A percentile compares a stretch with the other conserved stretches of the same genome.
Conservation (phyloP, 2,113 vertebrate species). For the Ahaetulla prasina region DNA sequence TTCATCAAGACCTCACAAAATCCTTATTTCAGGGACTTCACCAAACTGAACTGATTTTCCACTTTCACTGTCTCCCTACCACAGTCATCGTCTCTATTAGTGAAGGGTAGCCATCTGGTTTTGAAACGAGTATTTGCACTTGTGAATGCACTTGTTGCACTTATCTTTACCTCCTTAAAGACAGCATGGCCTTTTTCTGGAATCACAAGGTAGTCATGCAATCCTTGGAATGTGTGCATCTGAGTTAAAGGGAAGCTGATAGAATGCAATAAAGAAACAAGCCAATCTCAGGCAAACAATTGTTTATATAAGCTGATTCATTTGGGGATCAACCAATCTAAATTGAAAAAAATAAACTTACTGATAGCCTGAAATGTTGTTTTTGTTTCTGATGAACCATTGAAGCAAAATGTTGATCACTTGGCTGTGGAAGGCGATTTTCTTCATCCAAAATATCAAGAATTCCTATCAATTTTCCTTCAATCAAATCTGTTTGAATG, state of each 20-base stretch:
- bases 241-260: neutral
- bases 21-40: neutral
- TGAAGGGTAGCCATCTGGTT: neutral
- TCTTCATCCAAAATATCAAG: conserved; percentile 98
- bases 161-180: neutral
- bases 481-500: conserved; percentile 86
- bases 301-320: conserved; percentile 26
- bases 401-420: conserved; percentile 94
- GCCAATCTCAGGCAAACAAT: neutral
- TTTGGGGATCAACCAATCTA: neutral
- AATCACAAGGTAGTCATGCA: neutral
- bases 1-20: neutral
- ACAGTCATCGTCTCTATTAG: neutral
- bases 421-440: conserved; percentile 94
- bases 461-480: conserved; percentile 88
- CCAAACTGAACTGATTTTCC: neutral
- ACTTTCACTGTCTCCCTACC: neutral
- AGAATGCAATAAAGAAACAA: neutral
- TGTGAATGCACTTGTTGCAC: neutral
- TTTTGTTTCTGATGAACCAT: conserved; percentile 92
- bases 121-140: neutral
- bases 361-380: conserved; percentile 92
- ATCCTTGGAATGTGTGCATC: neutral
- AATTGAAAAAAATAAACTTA: conserved; percentile 63
- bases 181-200: neutral